A percentile compares a stretch with the other conserved stretches of the same genome.
These are phyloP conservation scores for Drepanosiphum platanoidis DNA, from an alignment of 2,888 invertebrate species.

Conservation along the genomic window DNA sequence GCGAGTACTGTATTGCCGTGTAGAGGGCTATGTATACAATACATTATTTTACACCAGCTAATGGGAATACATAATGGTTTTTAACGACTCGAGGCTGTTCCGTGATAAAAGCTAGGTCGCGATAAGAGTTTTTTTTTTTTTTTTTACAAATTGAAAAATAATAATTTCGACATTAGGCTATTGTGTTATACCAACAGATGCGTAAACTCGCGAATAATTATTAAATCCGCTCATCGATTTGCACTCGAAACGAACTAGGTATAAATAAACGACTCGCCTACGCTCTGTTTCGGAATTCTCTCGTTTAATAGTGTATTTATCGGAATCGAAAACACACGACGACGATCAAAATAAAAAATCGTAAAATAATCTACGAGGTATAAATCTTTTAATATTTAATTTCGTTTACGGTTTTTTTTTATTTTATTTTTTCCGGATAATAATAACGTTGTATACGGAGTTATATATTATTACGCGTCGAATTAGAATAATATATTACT, in stretches of 20 bases:
- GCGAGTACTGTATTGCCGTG: neutral
- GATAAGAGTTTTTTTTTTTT: neutral
- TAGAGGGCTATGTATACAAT: neutral
- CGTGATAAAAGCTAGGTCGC: neutral
- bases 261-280: neutral
- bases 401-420: too few relatives aligned
- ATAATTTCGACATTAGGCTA: neutral
- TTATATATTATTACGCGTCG: too few relatives aligned
- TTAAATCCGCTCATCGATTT: neutral
- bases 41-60: neutral
- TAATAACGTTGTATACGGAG: too few relatives aligned
- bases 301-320: neutral
- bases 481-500: too few relatives aligned
- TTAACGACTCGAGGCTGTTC: neutral
- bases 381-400: neutral
- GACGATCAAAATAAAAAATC: neutral
- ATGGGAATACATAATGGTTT: constrained; percentile 4
- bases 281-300: neutral
- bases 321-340: too few relatives aligned
- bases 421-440: too few relatives aligned
- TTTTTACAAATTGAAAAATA: too few relatives aligned
- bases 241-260: neutral
- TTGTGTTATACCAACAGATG: neutral
- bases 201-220: neutral
- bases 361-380: neutral